These are phyloP conservation scores for Diarsia rubi DNA, from an alignment of 2,888 invertebrate species.

Conservation along the genomic window DNA sequence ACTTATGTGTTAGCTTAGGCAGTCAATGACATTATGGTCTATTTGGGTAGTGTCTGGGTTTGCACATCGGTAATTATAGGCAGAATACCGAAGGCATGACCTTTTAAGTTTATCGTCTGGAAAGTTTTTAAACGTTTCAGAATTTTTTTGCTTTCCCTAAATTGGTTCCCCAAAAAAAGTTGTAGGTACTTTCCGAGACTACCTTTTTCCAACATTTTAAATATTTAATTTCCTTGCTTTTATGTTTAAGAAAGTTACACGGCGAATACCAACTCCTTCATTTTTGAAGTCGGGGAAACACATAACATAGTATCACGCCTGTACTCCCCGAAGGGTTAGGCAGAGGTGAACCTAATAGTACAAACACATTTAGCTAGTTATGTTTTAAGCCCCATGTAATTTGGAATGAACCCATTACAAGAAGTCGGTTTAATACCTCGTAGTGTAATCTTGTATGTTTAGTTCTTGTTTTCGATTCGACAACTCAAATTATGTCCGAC, in stretches of 20 bases:
- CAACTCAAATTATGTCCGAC: no score
- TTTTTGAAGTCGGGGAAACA: neutral
- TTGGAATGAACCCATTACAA: no score
- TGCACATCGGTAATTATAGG: neutral
- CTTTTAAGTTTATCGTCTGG: constrained; percentile 6
- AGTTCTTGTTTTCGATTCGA: no score
- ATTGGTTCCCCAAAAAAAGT: neutral
- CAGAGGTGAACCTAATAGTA: no score
- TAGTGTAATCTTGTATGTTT: no score
- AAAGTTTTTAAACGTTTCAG: constrained; percentile 14
- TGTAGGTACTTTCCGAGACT: neutral
- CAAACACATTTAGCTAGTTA: no score
- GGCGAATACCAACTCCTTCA: neutral
- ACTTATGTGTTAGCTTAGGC: neutral
- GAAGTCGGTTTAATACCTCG: no score
- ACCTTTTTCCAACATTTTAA: neutral
- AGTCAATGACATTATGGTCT: neutral
- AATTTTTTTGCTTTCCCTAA: no score
- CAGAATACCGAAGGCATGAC: neutral
- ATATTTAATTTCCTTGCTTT: neutral
- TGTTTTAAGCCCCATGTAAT: no score
- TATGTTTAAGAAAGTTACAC: neutral
- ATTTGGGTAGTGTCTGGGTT: constrained; percentile 15
- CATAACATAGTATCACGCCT: no score
- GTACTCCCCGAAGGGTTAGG: no score